Base-by-base conservation (phyloP, 2,113 vertebrate species). In the Arizona elegans region DNA sequence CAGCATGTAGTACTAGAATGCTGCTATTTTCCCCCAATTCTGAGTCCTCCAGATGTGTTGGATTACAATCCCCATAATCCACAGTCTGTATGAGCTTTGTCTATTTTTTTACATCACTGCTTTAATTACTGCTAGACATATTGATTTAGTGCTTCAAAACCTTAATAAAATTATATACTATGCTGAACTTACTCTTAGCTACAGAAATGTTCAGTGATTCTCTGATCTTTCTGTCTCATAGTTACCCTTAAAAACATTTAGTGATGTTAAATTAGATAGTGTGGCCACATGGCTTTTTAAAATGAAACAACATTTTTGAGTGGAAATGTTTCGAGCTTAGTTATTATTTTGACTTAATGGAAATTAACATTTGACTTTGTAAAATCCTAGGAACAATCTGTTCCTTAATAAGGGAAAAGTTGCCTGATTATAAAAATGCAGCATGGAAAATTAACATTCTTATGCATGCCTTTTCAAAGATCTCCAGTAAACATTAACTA, bases 1-100 rank as follows among this genome's bases (percentile, higher is more conserved):
- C 56, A 65, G 15, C 38, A 13, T 0, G 12, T 62, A 86, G 29
- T 87, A 81, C 86, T 55, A 87, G 75, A 90, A 19, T n/a, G 93
- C 93, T 88, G 91, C 90, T 86, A 90, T 86, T 23, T 19, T 94
- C 92, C 81, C 88, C 54, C 93, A 75, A 92, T 87, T 95, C 93
- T 93, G 58, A 81, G 33, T 38, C 70, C 65, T 38, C 33, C 33
- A 38, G 70, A 21, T 81, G 8, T 81, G 33, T 81, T 81, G 75
- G 33, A 43, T 43, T 81, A 81, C 75, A 43, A 38, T 3, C 17
- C 33, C 75, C 8, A 43, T 43, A 81, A 43, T 81, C 75, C 33
- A 75, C n/a, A 81, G 7, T 81, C 70, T 81, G 33, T 15, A 19
- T 43, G 75, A 81, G 1, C 8, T 21, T 81, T 43, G 33, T 21